Evolutionary conservation across 2,113 vertebrate genomes (phyloP), one percentile per base, ranked within the genome.

Genomic region (Dascyllus trimaculatus): DNA sequence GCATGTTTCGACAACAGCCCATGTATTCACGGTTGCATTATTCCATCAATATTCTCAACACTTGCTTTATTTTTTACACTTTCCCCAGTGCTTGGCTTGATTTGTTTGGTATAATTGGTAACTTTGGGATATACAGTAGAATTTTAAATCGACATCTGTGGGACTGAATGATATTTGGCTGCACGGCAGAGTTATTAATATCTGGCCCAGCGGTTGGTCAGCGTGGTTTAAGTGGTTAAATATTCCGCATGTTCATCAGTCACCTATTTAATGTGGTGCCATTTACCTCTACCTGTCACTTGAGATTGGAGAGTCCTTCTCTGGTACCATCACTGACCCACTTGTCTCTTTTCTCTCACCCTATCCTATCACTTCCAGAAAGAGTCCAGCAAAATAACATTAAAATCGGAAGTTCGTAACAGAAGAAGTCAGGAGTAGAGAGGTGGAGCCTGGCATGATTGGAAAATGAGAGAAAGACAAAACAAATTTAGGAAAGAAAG

Each of bases 71-170:
- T 53, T 22, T n/a, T 56, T 25, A 24, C 18, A 48, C 25, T 5
- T 26, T 74, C 19, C 25, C 26, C 8, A 21, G 56, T 43, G 48
- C 25, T 69, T 45, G 21, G 11, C 13, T n/a, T 0, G 38, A 21
- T 52, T 51, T 9, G 32, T 73, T 73, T 66, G 13, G 29, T 19
- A 22, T 70, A 66, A 60, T 46, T 49, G 21, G 45, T 26, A 29
- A 40, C 63, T 61, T 9, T 70, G 15, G 22, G 15, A 53, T 52
- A 14, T 35, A 4, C 13, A 15, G n/a, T 38, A 32, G 2, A 35
- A 17, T 66, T 26, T 22, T 4, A 46, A 40, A 59, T 29, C 13
- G n/a, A 25, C n/a, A 11, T 17, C 13, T 25, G 10, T 26, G 7
- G 19, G 15, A 69, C 24, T 81, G 14, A 38, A 45, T 11, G 5